A percentile compares a stretch with the other conserved stretches of the same genome.
Evolutionary conservation across 2,113 vertebrate species (phyloP).

Genomic region (Engystomops pustulosus): DNA sequence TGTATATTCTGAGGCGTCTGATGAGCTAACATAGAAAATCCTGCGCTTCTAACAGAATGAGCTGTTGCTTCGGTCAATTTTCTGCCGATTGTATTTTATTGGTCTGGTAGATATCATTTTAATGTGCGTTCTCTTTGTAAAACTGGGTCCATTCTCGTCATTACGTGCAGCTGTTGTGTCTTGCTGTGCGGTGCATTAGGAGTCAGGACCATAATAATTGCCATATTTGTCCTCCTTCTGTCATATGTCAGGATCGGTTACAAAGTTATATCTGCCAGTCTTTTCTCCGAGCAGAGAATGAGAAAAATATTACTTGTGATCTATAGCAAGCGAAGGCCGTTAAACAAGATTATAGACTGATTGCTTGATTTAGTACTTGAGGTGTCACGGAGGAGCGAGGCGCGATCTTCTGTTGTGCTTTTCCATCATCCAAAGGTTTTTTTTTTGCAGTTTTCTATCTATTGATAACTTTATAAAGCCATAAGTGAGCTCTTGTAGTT

Average conservation of each 20-base stretch:
- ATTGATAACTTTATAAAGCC: slow-evolving; percentile 34
- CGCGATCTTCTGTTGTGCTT: not conserved
- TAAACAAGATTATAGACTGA: slow-evolving; percentile 52
- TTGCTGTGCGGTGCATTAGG: slow-evolving; percentile 43
- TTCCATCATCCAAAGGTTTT: slow-evolving; percentile 11
- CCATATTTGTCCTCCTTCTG: slow-evolving; percentile 51
- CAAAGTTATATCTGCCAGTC: slow-evolving; percentile 49
- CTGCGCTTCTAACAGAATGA: not conserved
- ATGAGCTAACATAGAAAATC: not conserved
- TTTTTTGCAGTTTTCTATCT: slow-evolving; percentile 5
- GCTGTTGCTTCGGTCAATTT: not conserved
- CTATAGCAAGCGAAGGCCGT: slow-evolving; percentile 44
- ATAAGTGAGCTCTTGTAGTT: not conserved
- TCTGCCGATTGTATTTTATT: slow-evolving; percentile 32
- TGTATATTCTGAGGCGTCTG: not conserved
- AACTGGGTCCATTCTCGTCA: slow-evolving; percentile 26
- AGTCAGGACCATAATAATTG: slow-evolving; percentile 49
- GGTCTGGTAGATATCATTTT: slow-evolving; percentile 28
- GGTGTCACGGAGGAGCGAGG: slow-evolving; percentile 5
- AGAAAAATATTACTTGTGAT: slow-evolving; percentile 50
- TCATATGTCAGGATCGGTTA: slow-evolving; percentile 37
- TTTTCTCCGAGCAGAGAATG: slow-evolving; percentile 30
- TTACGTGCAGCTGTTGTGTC: slow-evolving; percentile 41
- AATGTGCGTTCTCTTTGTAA: slow-evolving; percentile 31
- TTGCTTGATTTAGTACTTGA: slow-evolving; percentile 46